Percentiles rank a stretch among this genome's conserved stretches.
These are phyloP conservation scores for Brachionichthys hirsutus DNA, from an alignment of 2,113 vertebrate genomes.

Conservation along the genomic window DNA sequence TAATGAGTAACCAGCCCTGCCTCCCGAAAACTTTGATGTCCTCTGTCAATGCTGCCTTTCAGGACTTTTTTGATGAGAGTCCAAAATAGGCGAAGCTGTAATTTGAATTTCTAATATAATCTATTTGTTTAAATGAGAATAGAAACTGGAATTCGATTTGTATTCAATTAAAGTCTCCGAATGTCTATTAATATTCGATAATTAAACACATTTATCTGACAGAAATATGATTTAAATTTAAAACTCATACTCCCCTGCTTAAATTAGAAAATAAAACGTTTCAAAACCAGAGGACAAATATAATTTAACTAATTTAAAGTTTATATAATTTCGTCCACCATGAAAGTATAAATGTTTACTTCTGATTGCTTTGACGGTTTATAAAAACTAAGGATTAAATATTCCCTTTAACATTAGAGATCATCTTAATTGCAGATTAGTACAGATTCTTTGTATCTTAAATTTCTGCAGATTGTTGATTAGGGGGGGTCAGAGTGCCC, in stretches of 20 bases:
- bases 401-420: background rate
- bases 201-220: too few species aligned
- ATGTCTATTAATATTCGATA: too few species aligned
- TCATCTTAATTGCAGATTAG: background rate
- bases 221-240: too few species aligned
- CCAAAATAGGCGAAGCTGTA: conserved; percentile 10
- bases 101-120: conserved; percentile 18
- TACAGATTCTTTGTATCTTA: conserved; percentile 14
- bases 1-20: conserved; percentile 71
- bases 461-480: conserved; percentile 47
- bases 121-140: background rate
- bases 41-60: conserved; percentile 45
- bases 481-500: conserved; percentile 40
- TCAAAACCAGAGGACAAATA: too few species aligned
- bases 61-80: conserved; percentile 57
- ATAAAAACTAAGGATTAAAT: too few species aligned
- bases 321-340: too few species aligned
- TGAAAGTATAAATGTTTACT: too few species aligned
- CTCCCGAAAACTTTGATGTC: conserved; percentile 64
- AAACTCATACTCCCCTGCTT: too few species aligned
- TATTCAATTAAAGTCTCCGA: background rate
- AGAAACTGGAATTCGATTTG: background rate
- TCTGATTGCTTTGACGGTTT: too few species aligned
- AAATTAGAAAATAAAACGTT: too few species aligned
- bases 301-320: too few species aligned